Conservation (phyloP, 2,888 invertebrate genomes). For the Carterocephalus palaemon region DNA sequence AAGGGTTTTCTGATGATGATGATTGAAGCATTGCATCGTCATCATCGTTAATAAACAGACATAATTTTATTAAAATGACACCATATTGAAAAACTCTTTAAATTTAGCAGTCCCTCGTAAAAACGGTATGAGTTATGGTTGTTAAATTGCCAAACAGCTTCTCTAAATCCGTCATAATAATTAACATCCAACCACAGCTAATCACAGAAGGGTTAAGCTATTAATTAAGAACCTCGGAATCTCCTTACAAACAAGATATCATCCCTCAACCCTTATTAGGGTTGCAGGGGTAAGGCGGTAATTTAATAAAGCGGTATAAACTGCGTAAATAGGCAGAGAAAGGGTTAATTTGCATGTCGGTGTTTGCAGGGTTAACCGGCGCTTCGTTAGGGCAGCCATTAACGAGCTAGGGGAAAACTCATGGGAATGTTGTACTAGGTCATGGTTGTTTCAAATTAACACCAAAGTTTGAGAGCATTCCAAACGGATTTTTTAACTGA, state of each 20-base stretch:
- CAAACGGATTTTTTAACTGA: too few species aligned
- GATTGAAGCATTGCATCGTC: too few species aligned
- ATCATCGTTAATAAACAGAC: too few species aligned
- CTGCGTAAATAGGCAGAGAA: conserved; percentile 68
- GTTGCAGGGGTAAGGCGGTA: conserved; percentile 45
- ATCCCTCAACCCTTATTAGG: conserved; percentile 65
- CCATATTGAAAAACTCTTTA: too few species aligned
- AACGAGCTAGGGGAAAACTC: conserved; percentile 56
- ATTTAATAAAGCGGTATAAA: conserved; percentile 76
- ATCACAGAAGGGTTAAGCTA: conserved; percentile 62
- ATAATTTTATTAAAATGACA: too few species aligned
- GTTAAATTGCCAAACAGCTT: conserved; percentile 44
- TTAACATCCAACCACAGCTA: conserved; percentile 57
- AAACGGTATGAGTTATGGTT: not conserved
- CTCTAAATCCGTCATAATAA: conserved; percentile 52
- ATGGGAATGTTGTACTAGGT: conserved; percentile 73
- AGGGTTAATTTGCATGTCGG: conserved; percentile 78
- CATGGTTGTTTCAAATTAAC: conserved; percentile 47
- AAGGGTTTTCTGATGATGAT: too few species aligned
- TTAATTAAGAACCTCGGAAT: conserved; percentile 68
- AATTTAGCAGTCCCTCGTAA: too few species aligned
- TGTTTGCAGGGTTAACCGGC: conserved; percentile 72
- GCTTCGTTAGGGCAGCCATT: conserved; percentile 76
- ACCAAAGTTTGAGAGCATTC: conserved; percentile 15
- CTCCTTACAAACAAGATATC: conserved; percentile 71